These are phyloP conservation scores for Aphidius colemani DNA, from an alignment of 2,888 invertebrate species.

Conservation along the genomic window DNA sequence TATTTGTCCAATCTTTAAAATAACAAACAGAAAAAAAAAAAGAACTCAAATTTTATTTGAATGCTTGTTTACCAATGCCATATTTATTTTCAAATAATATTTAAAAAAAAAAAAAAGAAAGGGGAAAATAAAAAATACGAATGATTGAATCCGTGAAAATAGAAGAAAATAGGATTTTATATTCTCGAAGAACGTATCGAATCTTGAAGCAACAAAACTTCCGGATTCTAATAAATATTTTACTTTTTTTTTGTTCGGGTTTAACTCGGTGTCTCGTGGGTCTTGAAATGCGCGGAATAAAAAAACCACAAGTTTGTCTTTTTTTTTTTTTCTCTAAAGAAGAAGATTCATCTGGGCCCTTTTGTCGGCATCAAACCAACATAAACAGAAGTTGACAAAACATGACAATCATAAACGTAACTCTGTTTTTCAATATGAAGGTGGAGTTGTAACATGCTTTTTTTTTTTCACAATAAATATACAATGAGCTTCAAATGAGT, in stretches of 20 bases:
- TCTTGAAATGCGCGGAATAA: slow-evolving; percentile 16
- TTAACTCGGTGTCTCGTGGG: neutral
- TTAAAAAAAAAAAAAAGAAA: neutral
- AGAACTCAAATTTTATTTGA: no score
- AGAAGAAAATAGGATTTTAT: slow-evolving; percentile 18
- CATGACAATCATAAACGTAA: slow-evolving; percentile 52
- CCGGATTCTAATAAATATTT: slow-evolving; percentile 11
- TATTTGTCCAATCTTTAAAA: slow-evolving; percentile 39
- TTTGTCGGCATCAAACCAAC: slow-evolving; percentile 16
- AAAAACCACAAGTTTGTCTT: slow-evolving; percentile 18
- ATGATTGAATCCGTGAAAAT: slow-evolving; percentile 12
- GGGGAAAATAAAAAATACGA: slow-evolving; percentile 2
- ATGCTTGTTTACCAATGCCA: no score
- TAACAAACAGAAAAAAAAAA: no score
- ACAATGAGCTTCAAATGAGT: slow-evolving; percentile 7
- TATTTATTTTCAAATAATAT: neutral
- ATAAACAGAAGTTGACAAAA: slow-evolving; percentile 54
- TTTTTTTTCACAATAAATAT: neutral
- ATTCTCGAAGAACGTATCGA: slow-evolving; percentile 14
- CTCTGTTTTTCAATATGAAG: slow-evolving; percentile 15
- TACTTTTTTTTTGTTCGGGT: neutral
- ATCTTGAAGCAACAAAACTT: slow-evolving; percentile 11
- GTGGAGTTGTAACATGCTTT: slow-evolving; percentile 1
- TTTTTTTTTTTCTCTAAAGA: slow-evolving; percentile 5
- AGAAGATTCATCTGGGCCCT: neutral